phyloP scores from a whole-genome alignment of 2,113 vertebrate species.

The Mormyrus iriodes region DNA sequence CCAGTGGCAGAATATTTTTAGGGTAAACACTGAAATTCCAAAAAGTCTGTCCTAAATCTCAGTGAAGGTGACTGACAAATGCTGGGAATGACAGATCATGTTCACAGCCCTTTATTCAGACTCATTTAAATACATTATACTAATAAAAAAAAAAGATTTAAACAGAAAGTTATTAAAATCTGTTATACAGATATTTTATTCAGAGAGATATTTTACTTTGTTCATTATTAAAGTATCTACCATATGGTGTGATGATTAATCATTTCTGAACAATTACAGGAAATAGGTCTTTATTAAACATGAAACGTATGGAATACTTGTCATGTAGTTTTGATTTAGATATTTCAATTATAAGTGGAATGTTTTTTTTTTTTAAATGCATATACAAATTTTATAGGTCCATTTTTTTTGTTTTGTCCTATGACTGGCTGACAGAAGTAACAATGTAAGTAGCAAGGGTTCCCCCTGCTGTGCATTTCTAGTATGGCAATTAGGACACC shows the following conservation, averaged over 20 bases:
- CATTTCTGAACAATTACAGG: background rate
- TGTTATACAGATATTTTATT: background rate
- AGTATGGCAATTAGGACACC: slow-evolving; percentile 32
- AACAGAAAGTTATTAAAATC: background rate
- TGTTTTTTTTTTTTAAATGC: background rate
- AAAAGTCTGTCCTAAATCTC: background rate
- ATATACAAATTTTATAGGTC: background rate
- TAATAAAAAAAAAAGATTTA: background rate
- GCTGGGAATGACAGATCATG: background rate
- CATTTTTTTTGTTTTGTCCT: background rate
- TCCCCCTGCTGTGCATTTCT: slow-evolving; percentile 45
- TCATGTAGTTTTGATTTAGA: background rate
- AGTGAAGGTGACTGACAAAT: background rate
- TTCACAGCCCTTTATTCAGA: background rate
- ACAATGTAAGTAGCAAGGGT: slow-evolving; percentile 14
- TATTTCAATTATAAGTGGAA: background rate
- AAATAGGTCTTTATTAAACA: background rate
- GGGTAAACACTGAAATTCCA: background rate
- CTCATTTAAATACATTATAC: background rate
- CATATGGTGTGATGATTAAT: background rate
- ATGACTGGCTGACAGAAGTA: background rate
- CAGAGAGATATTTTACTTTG: background rate
- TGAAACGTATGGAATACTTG: background rate
- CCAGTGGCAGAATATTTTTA: background rate
- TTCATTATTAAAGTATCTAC: background rate